Evolutionary conservation across 2,113 vertebrate species (phyloP).

Genomic region (Nyctibius bracteatus): DNA sequence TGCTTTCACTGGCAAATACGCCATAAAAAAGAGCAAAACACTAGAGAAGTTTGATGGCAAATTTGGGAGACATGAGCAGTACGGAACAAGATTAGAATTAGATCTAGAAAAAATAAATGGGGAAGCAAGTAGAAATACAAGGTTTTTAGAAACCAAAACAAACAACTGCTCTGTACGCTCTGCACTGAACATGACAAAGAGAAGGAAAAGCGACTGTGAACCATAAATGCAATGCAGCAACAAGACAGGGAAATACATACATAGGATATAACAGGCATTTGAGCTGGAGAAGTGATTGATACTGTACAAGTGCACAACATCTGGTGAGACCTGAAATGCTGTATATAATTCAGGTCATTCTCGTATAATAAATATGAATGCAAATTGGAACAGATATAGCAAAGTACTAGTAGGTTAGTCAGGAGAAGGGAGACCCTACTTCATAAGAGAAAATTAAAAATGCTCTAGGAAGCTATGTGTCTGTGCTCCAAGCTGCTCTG

Average conservation of each 20-base stretch:
- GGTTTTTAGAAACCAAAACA: neutral
- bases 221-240: neutral
- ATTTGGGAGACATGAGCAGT: neutral
- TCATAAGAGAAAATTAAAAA: neutral
- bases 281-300: slow-evolving; percentile 3
- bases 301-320: neutral
- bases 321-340: neutral
- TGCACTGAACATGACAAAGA: neutral
- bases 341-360: neutral
- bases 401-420: neutral
- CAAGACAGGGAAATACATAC: neutral
- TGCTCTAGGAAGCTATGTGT: neutral
- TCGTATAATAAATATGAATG: neutral
- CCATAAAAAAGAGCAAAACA: neutral
- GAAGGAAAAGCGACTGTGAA: neutral
- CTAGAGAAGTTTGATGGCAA: neutral
- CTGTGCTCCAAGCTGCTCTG: neutral
- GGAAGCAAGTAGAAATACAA: neutral
- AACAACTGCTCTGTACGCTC: rapidly evolving
- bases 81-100: neutral
- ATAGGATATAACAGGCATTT: neutral
- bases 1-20: neutral
- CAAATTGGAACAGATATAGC: neutral
- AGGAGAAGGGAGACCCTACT: neutral
- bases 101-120: neutral